phyloP scores from a whole-genome alignment of 2,797 vertebrate genomes.

The Siniperca obscura region DNA sequence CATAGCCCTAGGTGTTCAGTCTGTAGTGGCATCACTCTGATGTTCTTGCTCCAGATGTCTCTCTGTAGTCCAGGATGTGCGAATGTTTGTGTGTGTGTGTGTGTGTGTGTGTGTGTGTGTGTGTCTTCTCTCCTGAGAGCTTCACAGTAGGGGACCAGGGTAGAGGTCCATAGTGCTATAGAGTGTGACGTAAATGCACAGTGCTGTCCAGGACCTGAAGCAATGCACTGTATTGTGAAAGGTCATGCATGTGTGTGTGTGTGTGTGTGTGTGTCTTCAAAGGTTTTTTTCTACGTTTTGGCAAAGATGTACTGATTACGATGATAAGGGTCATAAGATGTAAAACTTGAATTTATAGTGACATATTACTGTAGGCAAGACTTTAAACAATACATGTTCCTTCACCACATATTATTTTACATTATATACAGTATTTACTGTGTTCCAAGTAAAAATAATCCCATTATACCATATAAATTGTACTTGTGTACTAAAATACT shows the following conservation, averaged over 20 bases:
- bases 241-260: constrained; percentile 49
- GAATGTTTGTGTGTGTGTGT: constrained; percentile 17
- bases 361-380: constrained; percentile 16
- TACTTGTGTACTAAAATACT: neutral
- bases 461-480: neutral
- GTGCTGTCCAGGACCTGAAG: constrained; percentile 60
- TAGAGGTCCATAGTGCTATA: constrained; percentile 41
- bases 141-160: constrained; percentile 40
- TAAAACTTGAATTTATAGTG: constrained; percentile 24
- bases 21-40: constrained; percentile 31
- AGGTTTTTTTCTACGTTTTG: constrained; percentile 41
- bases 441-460: neutral
- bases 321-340: constrained; percentile 31
- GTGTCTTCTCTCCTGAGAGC: constrained; percentile 30
- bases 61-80: constrained; percentile 8
- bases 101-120: constrained; percentile 18
- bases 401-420: neutral
- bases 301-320: constrained; percentile 41
- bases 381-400: neutral
- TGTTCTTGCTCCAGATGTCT: constrained; percentile 33
- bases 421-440: neutral
- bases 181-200: constrained; percentile 62
- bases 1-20: constrained; percentile 14
- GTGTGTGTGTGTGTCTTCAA: constrained; percentile 31
- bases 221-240: constrained; percentile 64